Evolutionary conservation across 1,140 invertebrate species (phyloP), one percentile per base, ranked within the genome.

Genomic region (Uloborus diversus): DNA sequence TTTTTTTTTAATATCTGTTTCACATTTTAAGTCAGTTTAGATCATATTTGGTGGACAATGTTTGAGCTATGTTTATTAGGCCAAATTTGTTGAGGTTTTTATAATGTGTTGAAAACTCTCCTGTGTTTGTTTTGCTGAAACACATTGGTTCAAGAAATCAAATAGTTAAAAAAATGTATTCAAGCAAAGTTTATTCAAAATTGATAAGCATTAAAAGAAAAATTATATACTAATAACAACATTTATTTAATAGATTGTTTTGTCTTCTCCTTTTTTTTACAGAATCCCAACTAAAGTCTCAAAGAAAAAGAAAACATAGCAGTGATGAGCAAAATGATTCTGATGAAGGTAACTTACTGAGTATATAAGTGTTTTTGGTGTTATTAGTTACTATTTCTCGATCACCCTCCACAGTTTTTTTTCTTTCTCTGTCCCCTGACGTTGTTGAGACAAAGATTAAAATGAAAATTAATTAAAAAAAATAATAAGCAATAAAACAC

Each of bases 301-400:
- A 51, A 62, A 73, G 37, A 20, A 73, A 73, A 25, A 49, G 70
- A 25, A 61, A 62, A 49, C 17, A 49, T 5, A 73, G 70, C 33
- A 62, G 70, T 62, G 70, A 73, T 62, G 57, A 62, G 4, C 25
- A 73, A 62, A 57, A 73, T 62, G 70, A 49, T 9, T 73, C 69
- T 20, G 70, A 30, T 1, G 57, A 73, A 62, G 70, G 70, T 73
- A 49, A 25, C 13, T 35, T 27, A 28, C 9, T 59, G 27, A 28
- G 27, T 1, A 59, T 9, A 53, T 7, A 53, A 53, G 23, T 53
- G 17, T 53, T 9, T 53, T 17, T n/a, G 7, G 23, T n/a, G n/a
- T n/a, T n/a, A n/a, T n/a, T n/a, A n/a, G n/a, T n/a, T n/a, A n/a
- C n/a, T n/a, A n/a, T n/a, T n/a, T n/a, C n/a, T n/a, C n/a, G n/a